A percentile compares a stretch with the other conserved stretches of the same genome.
phyloP scores from a whole-genome alignment of 2,888 invertebrate species.

The Amphiduros pacificus region DNA sequence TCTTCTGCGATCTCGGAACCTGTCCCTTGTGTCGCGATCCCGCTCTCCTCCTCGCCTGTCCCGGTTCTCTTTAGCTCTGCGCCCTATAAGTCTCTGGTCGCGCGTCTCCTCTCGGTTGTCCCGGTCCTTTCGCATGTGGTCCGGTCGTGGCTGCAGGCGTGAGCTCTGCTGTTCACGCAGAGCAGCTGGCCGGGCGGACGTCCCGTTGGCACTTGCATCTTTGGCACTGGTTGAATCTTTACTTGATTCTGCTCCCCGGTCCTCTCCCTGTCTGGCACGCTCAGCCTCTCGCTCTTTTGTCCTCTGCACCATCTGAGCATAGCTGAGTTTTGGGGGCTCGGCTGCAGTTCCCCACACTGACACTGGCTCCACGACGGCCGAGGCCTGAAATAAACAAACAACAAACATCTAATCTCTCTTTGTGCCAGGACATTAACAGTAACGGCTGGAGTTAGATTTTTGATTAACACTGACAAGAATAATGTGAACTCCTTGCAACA shows the following conservation, averaged over 20 bases:
- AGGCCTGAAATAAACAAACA: no score
- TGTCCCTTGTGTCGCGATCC: neutral
- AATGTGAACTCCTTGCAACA: no score
- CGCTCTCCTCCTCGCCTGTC: conserved; percentile 43
- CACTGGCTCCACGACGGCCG: neutral
- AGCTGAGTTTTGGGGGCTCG: conserved; percentile 21
- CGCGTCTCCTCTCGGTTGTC: neutral
- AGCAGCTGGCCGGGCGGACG: neutral
- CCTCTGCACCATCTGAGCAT: conserved; percentile 30
- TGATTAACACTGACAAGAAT: no score
- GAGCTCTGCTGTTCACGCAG: neutral
- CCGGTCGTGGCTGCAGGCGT: neutral
- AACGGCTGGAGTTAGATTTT: no score
- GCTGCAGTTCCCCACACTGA: neutral
- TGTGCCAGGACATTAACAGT: no score
- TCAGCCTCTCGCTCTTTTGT: conserved; percentile 20
- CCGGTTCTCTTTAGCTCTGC: conserved; percentile 91
- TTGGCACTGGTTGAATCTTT: neutral
- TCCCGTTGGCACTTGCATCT: neutral
- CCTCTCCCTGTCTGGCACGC: neutral
- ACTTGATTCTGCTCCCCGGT: neutral
- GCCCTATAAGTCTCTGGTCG: conserved; percentile 71
- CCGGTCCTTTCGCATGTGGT: conserved; percentile 8
- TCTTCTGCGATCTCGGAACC: neutral
- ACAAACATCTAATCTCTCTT: no score